These are phyloP conservation scores for Sarcophaga peregrina DNA, from an alignment of 1,140 invertebrate species.

Conservation along the genomic window DNA sequence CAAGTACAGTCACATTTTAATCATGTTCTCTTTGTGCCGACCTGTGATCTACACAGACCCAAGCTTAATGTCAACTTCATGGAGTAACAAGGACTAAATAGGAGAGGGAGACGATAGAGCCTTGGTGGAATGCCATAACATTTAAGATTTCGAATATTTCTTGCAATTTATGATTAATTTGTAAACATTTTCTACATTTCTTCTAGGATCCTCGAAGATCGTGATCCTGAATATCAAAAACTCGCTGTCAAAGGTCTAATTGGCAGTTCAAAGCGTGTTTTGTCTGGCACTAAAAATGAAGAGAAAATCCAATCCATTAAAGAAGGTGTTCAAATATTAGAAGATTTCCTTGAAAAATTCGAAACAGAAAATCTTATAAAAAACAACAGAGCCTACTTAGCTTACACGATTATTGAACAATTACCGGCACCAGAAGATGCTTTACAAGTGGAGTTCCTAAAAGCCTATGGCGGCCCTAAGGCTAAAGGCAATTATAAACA, in stretches of 20 bases:
- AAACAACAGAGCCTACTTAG: slow-evolving; percentile 72
- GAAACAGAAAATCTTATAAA: slow-evolving; percentile 71
- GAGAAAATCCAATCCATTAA: slow-evolving; percentile 76
- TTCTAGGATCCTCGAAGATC: slow-evolving; percentile 70
- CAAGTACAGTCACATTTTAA: too few species aligned
- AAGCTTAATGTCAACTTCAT: too few species aligned
- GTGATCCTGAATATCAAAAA: slow-evolving; percentile 76
- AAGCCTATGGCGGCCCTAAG: slow-evolving; percentile 60
- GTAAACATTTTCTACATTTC: too few species aligned
- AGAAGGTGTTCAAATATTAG: slow-evolving; percentile 72
- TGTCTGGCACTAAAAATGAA: slow-evolving; percentile 75
- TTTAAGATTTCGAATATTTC: too few species aligned
- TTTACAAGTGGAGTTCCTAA: slow-evolving; percentile 55
- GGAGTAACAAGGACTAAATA: too few species aligned
- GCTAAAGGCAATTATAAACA: slow-evolving; percentile 75
- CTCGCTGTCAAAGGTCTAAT: slow-evolving; percentile 74
- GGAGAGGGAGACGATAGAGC: too few species aligned
- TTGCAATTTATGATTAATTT: too few species aligned
- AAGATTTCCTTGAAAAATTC: slow-evolving; percentile 74
- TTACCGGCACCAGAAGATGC: slow-evolving; percentile 64
- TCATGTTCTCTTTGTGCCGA: too few species aligned
- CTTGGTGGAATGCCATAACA: too few species aligned
- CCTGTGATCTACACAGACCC: too few species aligned
- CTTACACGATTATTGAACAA: slow-evolving; percentile 50
- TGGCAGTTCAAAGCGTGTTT: slow-evolving; percentile 73